A percentile compares a stretch with the other conserved stretches of the same genome.
phyloP scores from a whole-genome alignment of 2,113 vertebrate species.

The Aldabrachelys gigantea region DNA sequence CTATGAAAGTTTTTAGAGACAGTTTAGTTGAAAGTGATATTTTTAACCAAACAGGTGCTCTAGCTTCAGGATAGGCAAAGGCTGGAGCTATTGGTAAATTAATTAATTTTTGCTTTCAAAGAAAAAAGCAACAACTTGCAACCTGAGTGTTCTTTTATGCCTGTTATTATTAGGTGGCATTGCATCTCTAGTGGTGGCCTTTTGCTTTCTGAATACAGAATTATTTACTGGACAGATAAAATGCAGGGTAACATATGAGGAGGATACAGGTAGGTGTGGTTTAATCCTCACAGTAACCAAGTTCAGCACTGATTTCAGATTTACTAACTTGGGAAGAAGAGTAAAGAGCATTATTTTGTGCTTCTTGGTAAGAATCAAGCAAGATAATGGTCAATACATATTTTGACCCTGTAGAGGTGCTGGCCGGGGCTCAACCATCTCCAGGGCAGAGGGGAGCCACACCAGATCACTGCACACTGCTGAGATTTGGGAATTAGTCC shows the following conservation, averaged over 20 bases:
- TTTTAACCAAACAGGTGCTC: neutral
- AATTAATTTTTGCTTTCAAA: neutral
- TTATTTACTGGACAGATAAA: neutral
- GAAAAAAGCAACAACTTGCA: neutral
- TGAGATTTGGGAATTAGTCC: too few species aligned
- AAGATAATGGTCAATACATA: neutral
- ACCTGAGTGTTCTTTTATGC: neutral
- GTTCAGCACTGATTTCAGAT: neutral
- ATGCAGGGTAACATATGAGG: neutral
- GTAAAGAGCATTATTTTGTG: neutral
- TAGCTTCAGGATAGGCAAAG: neutral
- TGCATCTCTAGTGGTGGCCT: neutral
- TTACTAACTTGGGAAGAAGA: neutral
- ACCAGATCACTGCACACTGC: too few species aligned
- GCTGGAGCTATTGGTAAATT: neutral
- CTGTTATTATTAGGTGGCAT: neutral
- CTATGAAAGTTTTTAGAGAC: neutral
- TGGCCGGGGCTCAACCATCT: too few species aligned
- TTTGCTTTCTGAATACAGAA: neutral
- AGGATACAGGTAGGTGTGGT: neutral
- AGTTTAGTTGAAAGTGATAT: rapidly evolving
- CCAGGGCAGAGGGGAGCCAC: too few species aligned
- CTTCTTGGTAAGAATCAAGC: neutral
- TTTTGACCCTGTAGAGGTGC: neutral
- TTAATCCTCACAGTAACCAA: neutral